Conservation (phyloP, 1,140 invertebrate genomes). For the Drosophila miranda region DNA sequence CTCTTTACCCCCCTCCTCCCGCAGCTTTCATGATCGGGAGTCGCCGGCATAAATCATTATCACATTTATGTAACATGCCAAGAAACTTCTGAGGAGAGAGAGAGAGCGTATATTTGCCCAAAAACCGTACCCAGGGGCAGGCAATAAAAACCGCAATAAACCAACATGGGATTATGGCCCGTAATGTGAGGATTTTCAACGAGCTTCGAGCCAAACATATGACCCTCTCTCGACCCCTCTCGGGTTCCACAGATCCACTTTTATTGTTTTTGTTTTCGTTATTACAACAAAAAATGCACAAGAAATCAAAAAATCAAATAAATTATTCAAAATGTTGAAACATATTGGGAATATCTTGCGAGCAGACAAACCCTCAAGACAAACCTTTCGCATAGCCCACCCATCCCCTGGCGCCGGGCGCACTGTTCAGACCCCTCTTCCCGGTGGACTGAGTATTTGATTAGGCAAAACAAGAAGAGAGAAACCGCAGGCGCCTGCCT, state of each 20-base stretch:
- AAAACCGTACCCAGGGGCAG: slow-evolving; percentile 20
- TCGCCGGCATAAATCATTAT: slow-evolving; percentile 72
- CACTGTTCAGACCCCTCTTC: not conserved
- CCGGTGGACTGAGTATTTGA: slow-evolving; percentile 57
- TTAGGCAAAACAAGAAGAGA: slow-evolving; percentile 56
- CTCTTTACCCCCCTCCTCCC: no score
- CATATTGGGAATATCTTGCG: slow-evolving; percentile 43
- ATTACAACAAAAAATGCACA: slow-evolving; percentile 64
- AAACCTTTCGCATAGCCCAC: slow-evolving; percentile 9
- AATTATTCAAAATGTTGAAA: slow-evolving; percentile 72
- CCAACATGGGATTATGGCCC: slow-evolving; percentile 73
- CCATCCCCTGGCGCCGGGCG: not conserved
- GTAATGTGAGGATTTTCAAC: slow-evolving; percentile 70
- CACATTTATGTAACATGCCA: slow-evolving; percentile 74
- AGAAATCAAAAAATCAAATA: slow-evolving; percentile 81
- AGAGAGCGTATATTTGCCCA: slow-evolving; percentile 53
- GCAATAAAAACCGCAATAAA: slow-evolving; percentile 80
- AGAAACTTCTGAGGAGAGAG: slow-evolving; percentile 12
- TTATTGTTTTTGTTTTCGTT: slow-evolving; percentile 76
- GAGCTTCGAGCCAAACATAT: slow-evolving; percentile 40
- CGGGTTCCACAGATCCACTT: slow-evolving; percentile 27
- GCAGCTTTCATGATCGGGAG: no score
- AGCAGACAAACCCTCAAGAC: slow-evolving; percentile 33
- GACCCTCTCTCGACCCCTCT: slow-evolving; percentile 15
- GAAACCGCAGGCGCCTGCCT: slow-evolving; percentile 49